Percentiles rank a stretch among this genome's conserved stretches.
Evolutionary conservation across 2,113 vertebrate species (phyloP).

Genomic region (Rhea pennata): DNA sequence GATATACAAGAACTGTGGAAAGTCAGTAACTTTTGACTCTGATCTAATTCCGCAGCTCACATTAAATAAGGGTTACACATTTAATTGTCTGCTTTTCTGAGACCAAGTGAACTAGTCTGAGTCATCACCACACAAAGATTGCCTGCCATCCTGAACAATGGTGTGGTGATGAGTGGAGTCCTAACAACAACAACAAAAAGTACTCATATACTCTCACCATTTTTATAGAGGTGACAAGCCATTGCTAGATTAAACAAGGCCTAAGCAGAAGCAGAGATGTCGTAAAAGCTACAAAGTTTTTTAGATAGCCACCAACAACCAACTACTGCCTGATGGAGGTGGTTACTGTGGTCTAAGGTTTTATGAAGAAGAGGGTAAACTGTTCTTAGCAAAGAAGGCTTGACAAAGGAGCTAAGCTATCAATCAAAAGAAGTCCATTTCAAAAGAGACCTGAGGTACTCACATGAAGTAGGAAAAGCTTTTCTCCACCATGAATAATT

Average conservation of each 20-base stretch:
- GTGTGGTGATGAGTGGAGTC: not conserved
- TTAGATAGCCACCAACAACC: not conserved
- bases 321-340: not conserved
- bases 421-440: not conserved
- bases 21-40: not conserved
- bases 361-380: not conserved
- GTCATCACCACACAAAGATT: not conserved
- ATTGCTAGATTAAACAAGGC: not conserved
- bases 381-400: not conserved
- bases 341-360: not conserved
- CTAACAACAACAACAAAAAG: not conserved
- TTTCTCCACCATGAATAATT: not conserved
- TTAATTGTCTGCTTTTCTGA: fast-evolving
- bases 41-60: not conserved
- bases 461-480: not conserved
- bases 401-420: not conserved
- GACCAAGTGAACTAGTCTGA: not conserved
- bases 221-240: not conserved
- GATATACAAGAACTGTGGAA: not conserved
- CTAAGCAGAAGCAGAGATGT: not conserved
- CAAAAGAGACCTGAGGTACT: fast-evolving
- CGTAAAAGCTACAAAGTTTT: not conserved
- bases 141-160: not conserved
- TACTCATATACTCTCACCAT: not conserved
- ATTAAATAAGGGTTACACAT: not conserved